Percentiles rank a stretch among this genome's conserved stretches.
Evolutionary conservation across 2,797 vertebrate genomes (phyloP).

Genomic region (Fringilla coelebs): DNA sequence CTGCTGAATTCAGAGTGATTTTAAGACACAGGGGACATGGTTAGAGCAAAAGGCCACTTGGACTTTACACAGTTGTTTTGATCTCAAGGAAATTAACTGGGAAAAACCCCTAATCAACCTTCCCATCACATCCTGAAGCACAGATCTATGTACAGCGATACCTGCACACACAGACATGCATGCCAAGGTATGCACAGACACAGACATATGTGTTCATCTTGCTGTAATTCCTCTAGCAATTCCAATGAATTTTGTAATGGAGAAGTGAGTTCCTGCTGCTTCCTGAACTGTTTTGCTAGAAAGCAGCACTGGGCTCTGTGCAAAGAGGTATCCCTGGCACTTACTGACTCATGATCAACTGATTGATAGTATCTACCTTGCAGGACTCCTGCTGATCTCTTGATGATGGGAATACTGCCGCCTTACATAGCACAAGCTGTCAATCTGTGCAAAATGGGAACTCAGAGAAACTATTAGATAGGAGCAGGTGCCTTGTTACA

Average conservation of each 20-base stretch:
- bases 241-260: background rate
- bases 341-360: background rate
- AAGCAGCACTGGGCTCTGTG: background rate
- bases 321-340: background rate
- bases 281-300: background rate
- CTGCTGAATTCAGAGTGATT: background rate
- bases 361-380: background rate
- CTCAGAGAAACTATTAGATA: background rate
- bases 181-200: background rate
- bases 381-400: background rate
- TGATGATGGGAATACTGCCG: background rate
- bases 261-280: background rate
- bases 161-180: background rate
- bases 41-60: background rate
- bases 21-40: background rate
- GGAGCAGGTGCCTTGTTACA: background rate
- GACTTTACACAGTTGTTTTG: background rate
- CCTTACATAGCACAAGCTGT: background rate
- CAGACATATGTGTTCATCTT: rapidly evolving
- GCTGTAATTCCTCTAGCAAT: background rate
- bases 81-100: background rate
- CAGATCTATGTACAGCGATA: background rate
- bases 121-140: background rate
- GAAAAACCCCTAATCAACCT: rapidly evolving
- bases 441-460: background rate